Conservation (phyloP, 2,888 invertebrate genomes). For the Malthinus flaveolus region DNA sequence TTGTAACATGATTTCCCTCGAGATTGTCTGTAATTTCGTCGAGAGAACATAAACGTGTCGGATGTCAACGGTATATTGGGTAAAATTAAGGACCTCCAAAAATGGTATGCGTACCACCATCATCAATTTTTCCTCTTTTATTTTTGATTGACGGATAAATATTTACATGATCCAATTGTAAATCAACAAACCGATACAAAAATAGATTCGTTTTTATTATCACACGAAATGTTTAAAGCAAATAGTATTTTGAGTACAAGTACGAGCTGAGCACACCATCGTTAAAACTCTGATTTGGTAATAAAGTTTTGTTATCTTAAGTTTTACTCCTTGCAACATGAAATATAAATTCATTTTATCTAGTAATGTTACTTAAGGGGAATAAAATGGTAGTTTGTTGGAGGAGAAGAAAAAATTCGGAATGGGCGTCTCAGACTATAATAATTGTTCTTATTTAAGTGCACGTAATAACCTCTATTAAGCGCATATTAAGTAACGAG, state of each 20-base stretch:
- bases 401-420: background rate
- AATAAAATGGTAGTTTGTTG: background rate
- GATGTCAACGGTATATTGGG: conserved; percentile 31
- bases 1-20: conserved; percentile 31
- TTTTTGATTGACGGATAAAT: conserved; percentile 36
- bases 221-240: conserved; percentile 18
- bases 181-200: conserved; percentile 24
- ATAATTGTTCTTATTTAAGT: too few relatives aligned
- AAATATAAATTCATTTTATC: background rate
- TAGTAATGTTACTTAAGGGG: too few relatives aligned
- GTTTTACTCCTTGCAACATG: background rate
- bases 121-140: conserved; percentile 4
- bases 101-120: conserved; percentile 16
- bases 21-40: conserved; percentile 30
- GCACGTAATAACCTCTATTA: too few relatives aligned
- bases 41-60: conserved; percentile 33
- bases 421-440: too few relatives aligned
- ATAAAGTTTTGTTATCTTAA: background rate
- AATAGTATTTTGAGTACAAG: conserved; percentile 3
- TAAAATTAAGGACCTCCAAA: conserved; percentile 17
- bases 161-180: conserved; percentile 34
- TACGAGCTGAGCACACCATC: background rate
- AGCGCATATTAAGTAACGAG: too few relatives aligned
- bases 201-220: conserved; percentile 32
- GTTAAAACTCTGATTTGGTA: conserved; percentile 4